Evolutionary conservation across 2,797 vertebrate species (phyloP).

Genomic region (Paedocypris micromegethes): DNA sequence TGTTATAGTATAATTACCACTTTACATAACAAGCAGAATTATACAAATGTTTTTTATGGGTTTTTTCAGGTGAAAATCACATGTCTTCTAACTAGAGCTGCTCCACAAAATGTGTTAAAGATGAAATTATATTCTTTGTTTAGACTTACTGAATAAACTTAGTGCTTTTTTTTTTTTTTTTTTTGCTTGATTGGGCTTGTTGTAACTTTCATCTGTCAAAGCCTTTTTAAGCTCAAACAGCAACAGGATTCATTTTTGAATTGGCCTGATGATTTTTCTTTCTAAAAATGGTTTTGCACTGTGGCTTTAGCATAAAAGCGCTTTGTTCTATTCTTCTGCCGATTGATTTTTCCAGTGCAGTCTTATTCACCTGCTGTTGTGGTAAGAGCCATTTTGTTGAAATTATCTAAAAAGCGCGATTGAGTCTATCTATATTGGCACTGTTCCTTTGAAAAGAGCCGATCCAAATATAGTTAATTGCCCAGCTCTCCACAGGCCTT

Average conservation of each 20-base stretch:
- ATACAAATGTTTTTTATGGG: too few relatives aligned
- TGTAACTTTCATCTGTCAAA: slow-evolving; percentile 32
- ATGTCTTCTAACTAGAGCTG: too few relatives aligned
- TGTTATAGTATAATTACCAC: too few relatives aligned
- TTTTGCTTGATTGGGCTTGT: slow-evolving; percentile 6
- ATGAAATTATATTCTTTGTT: too few relatives aligned
- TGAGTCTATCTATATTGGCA: slow-evolving; percentile 1
- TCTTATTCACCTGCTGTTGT: not conserved
- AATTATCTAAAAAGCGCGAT: slow-evolving; percentile 4
- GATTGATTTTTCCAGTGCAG: slow-evolving; percentile 15
- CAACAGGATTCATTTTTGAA: slow-evolving; percentile 39
- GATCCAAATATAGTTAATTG: slow-evolving; percentile 38
- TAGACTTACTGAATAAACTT: slow-evolving; percentile 2
- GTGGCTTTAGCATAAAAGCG: too few relatives aligned
- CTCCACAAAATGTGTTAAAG: too few relatives aligned
- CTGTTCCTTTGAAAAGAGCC: slow-evolving; percentile 19
- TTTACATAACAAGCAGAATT: too few relatives aligned
- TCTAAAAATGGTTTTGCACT: not conserved
- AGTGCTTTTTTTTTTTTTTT: not conserved
- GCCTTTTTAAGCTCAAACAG: slow-evolving; percentile 34
- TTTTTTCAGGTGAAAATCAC: too few relatives aligned
- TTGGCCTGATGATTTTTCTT: slow-evolving; percentile 24
- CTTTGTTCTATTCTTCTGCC: not conserved
- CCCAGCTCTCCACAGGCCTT: slow-evolving; percentile 20
- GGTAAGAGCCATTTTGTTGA: slow-evolving; percentile 24